Evolutionary conservation across 2,888 invertebrate species (phyloP), one percentile per base, ranked within the genome.

Genomic region (Macaria notata): DNA sequence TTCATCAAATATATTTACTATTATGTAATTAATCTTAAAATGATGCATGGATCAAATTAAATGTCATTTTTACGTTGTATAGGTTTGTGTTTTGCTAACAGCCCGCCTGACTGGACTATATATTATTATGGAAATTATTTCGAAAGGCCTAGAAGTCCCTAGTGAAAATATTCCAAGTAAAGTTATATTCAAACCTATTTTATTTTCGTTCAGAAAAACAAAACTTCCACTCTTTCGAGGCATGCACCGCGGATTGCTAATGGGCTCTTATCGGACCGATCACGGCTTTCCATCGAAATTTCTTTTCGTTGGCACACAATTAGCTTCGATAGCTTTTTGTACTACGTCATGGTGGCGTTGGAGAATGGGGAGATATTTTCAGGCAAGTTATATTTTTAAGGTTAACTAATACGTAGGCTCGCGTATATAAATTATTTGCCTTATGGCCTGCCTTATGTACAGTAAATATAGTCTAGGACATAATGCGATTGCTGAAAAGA

Each of bases 281-380:
- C 86, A 78, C 71, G 65, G 78, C 71, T 71, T 82, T 80, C 78
- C 73, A 77, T 81, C 79, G 76, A 83, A 83, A 83, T 86, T 86
- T 85, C 84, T 84, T 86, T 87, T 84, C 78, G 80, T 83, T 82
- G 82, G 83, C 82, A 78, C 82, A 87, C 86, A 88, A 87, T 88
- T 88, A 88, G 83, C 79, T 83, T 75, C 84, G 84, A 86, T 88
- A 84, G 85, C 82, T 86, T 86, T 88, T 85, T 83, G 77, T 83
- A 84, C 82, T 69, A 73, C 81, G 84, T 85, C 83, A 86, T 83
- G 83, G 76, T 79, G 75, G 76, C 78, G 74, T 73, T 71, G 68
- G 47, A 45, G 42, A 30, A 38, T 9, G 31, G 46, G 52, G 39
- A 38, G 33, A 48, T 29, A 39, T 39, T 48, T 48, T 39, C 2